Conservation (phyloP, 2,113 vertebrate species). For the Sprattus sprattus region DNA sequence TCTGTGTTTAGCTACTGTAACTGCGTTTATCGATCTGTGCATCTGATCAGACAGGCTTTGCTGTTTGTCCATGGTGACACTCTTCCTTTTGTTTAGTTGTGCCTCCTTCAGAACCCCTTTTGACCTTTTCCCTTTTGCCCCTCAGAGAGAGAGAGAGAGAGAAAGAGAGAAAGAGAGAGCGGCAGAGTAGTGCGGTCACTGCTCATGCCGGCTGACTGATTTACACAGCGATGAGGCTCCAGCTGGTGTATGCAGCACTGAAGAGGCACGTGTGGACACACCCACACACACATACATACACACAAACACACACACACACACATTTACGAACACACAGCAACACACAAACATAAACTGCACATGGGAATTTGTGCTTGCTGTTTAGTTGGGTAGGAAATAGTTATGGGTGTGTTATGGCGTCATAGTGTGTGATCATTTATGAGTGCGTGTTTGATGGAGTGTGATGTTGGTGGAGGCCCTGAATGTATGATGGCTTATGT, state of each 20-base stretch:
- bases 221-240: constrained; percentile 8
- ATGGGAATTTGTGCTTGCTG: background rate
- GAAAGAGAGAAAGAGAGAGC: no score
- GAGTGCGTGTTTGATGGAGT: background rate
- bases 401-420: no score
- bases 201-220: background rate
- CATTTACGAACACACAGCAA: constrained; percentile 13
- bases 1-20: no score
- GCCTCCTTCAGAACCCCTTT: background rate
- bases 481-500: background rate
- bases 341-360: background rate
- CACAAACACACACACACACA: background rate
- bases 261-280: background rate
- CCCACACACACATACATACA: background rate
- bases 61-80: background rate
- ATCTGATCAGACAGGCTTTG: background rate
- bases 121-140: background rate
- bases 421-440: background rate
- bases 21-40: background rate
- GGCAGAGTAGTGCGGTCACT: background rate
- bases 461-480: background rate
- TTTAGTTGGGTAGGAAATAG: background rate
- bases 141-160: background rate
- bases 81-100: background rate
- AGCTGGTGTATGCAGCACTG: background rate